A percentile compares a stretch with the other conserved stretches of the same genome.
Conservation (phyloP, 2,113 vertebrate species). For the Zonotrichia leucophrys region DNA sequence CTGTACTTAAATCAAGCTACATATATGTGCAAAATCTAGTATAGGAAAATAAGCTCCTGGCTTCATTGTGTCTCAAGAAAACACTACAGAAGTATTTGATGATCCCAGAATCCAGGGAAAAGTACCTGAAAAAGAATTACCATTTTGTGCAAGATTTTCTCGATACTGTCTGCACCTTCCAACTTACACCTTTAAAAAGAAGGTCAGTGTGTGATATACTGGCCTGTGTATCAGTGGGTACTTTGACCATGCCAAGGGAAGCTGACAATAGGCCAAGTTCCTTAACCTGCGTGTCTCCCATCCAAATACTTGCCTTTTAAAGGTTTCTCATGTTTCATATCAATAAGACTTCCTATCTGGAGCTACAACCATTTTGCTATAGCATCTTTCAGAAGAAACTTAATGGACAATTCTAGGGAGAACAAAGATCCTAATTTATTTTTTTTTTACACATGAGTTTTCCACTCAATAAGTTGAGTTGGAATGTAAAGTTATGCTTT, state of each 20-base stretch:
- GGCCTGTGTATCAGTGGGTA: background rate
- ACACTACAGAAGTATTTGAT: background rate
- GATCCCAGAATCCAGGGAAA: background rate
- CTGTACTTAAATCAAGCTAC: conserved; percentile 26
- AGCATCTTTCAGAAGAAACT: background rate
- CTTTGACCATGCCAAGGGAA: background rate
- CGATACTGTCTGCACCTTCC: background rate
- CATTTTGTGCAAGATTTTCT: background rate
- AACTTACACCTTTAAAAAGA: background rate
- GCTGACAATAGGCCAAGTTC: background rate
- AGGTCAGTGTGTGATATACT: background rate
- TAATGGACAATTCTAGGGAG: background rate
- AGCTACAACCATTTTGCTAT: background rate
- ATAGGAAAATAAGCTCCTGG: background rate
- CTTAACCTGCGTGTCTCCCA: background rate
- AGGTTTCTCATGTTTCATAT: background rate
- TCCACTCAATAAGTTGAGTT: background rate
- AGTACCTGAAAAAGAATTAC: background rate
- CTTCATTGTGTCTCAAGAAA: background rate
- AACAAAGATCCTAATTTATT: background rate
- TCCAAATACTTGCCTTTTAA: background rate
- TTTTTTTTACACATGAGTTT: background rate
- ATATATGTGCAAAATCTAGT: background rate
- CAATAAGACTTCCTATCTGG: background rate
- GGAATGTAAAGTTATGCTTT: background rate